Base-by-base conservation (phyloP, 2,888 invertebrate genomes). In the Carabus problematicus region DNA sequence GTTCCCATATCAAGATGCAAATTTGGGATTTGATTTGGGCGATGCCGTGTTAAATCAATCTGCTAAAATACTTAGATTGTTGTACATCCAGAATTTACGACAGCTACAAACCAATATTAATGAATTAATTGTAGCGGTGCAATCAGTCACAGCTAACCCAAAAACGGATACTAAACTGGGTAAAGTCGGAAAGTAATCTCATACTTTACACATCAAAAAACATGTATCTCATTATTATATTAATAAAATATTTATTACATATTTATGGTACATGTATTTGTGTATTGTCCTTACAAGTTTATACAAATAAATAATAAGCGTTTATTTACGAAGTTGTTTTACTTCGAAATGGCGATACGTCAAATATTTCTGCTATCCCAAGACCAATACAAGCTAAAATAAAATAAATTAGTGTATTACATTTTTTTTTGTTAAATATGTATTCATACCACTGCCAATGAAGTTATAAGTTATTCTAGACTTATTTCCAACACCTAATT, bases 91-190 rank as follows among this genome's bases (percentile, higher is more conserved):
- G 76, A 93, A 95, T 79, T 83, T 97, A 14, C 84, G 95, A 76
- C 88, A 91, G 72, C 85, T 98, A 60, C 98, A 99, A 81, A 97
- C 96, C 0, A 88, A 88, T 76, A 96, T 98, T 61, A 99, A 99
- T 82, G 95, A 97, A 81, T 90, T 94, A 0, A 91, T 99, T 73
- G 98, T 98, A 1, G 88, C 90, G 54, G 93, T 97, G 3, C 99
- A 99, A 84, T 88, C 85, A 71, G 85, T 98, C 1, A 98, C 98
- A 0, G 98, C 98, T 3, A 92, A 98, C 85, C 98, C 98, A 1
- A 95, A 95, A 83, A 98, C 98, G 72, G 97, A 98, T 79, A 94
- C 96, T 0, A 91, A 90, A 79, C 84, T 98, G 56, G 98, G 98
- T 62, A 92, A 94, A 87, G 97, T 98, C 74, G 98, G 98, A 72